Evolutionary conservation across 2,888 invertebrate species (phyloP), one percentile per base, ranked within the genome.

Genomic region (Amphipoea oculea): DNA sequence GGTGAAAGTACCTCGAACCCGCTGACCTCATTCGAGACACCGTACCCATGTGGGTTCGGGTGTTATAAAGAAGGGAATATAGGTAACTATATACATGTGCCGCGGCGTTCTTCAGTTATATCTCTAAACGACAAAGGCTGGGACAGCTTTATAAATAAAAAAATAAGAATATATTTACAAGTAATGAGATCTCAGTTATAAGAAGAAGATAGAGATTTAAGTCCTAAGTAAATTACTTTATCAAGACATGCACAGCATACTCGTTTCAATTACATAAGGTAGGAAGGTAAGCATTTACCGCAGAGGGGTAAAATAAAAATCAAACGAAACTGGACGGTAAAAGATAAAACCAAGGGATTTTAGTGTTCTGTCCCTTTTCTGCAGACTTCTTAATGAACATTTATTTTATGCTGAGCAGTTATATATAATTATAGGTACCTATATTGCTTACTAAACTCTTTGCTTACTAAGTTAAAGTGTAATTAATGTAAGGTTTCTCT

Each of bases 11-110:
- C 70, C 67, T 76, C 78, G 74, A 80, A 73, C 81, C 85, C 78
- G 66, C 78, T 89, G 89, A 89, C 89, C 90, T 89, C 85, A 79
- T 86, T 89, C 80, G 48, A 84, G 69, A 78, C 77, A 81, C 81
- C 70, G 81, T 82, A 73, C 81, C 74, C 73, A 76, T 71, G 84
- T 84, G 87, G 84, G 82, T 82, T 78, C 74, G 78, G 78, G 78
- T 82, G 80, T 78, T 89, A 83, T 87, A 87, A 77, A 86, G 73
- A 81, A 75, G 66, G 73, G 74, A 79, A 86, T 65, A 83, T 86
- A 79, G 63, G 68, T 74, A 79, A 81, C 63, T 80, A 86, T 65
- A 82, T 57, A 78, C 69, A 69, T 51, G 69, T 68, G 68, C 45
- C 79, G 78, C 36, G 71, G 36, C 67, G 74, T 60, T 60, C 68